Conservation (phyloP, 2,113 vertebrate species). For the Rhinoderma darwinii region DNA sequence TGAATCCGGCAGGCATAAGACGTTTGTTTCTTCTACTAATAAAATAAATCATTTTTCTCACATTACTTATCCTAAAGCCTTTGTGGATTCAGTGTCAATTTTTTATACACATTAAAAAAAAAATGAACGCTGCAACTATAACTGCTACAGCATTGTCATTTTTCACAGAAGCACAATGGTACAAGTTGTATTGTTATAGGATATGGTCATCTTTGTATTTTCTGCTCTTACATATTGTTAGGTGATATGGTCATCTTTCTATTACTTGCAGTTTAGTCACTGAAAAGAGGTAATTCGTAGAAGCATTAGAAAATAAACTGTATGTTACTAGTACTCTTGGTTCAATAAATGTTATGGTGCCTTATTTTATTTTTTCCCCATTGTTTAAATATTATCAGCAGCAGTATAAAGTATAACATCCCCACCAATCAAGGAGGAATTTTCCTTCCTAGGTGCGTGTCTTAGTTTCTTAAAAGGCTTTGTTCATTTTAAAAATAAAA, state of each 20-base stretch:
- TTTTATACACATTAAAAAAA: background rate
- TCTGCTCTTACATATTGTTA: background rate
- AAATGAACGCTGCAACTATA: background rate
- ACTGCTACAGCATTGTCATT: background rate
- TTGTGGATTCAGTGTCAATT: background rate
- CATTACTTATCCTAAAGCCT: background rate
- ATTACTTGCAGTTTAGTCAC: background rate
- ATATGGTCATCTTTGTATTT: background rate
- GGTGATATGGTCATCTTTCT: background rate
- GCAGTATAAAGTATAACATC: no score
- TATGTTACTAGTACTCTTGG: background rate
- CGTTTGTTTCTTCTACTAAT: constrained; percentile 1
- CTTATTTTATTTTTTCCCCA: no score
- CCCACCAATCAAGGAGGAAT: no score
- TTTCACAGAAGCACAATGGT: background rate
- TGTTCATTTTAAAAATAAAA: no score
- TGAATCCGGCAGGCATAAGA: background rate
- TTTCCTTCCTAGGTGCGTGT: no score
- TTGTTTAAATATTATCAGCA: no score
- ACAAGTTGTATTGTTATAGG: background rate
- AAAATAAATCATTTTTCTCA: constrained; percentile 1
- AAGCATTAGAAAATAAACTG: background rate
- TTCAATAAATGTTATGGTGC: no score
- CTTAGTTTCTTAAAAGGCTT: no score
- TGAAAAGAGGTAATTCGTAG: no score